Conservation (phyloP, 2,113 vertebrate species). For the Neomonachus schauinslandi region DNA sequence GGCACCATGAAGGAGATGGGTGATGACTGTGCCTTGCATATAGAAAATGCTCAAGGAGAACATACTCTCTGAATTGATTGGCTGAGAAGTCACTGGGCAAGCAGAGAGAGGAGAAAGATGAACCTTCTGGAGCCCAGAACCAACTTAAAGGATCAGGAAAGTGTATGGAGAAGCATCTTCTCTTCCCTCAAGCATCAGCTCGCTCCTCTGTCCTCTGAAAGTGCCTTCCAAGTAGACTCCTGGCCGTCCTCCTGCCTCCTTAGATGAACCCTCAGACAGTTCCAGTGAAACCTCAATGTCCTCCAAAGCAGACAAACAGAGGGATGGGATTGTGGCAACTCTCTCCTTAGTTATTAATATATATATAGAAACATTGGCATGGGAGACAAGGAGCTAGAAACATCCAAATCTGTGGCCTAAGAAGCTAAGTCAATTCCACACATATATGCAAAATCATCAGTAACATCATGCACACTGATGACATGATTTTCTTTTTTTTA, state of each 20-base stretch:
- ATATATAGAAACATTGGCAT: neutral
- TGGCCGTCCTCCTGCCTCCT: neutral
- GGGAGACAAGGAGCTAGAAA: neutral
- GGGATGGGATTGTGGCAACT: neutral
- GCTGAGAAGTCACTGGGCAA: neutral
- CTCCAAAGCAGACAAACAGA: neutral
- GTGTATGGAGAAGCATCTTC: neutral
- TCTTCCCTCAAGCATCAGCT: neutral
- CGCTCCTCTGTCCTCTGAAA: neutral
- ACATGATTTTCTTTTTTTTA: neutral
- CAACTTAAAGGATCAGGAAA: neutral
- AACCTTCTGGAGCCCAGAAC: neutral
- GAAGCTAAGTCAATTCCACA: neutral
- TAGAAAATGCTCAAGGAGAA: neutral
- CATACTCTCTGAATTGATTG: neutral
- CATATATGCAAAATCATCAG: neutral
- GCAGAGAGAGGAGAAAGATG: neutral
- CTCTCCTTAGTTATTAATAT: neutral
- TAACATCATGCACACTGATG: neutral
- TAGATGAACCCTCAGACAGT: neutral
- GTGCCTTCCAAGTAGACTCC: neutral
- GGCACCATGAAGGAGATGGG: neutral
- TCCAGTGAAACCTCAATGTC: neutral
- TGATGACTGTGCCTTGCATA: neutral
- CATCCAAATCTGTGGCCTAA: neutral